Evolutionary conservation across 2,888 invertebrate genomes (phyloP).

Genomic region (Dromius quadrimaculatus): DNA sequence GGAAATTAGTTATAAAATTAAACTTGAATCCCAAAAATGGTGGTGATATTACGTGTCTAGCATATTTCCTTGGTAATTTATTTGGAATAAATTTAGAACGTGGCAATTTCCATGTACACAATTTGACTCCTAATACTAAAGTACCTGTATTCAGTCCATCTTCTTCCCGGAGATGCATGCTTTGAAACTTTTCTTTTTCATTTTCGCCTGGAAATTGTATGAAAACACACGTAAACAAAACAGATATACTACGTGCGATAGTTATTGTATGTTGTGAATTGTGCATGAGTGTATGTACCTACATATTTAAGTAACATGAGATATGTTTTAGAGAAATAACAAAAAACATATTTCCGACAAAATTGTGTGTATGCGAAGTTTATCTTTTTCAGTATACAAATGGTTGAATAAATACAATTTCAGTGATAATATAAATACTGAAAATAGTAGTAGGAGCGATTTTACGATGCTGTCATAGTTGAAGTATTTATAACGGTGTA

Average conservation of each 20-base stretch:
- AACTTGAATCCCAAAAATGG: no score
- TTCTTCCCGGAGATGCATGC: conserved; percentile 42
- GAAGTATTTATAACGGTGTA: no score
- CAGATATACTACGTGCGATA: conserved; percentile 36
- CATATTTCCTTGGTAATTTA: no score
- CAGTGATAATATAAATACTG: no score
- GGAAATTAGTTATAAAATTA: no score
- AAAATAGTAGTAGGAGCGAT: no score
- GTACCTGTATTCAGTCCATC: conserved; percentile 38
- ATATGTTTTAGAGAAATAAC: conserved; percentile 2
- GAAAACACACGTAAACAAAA: conserved; percentile 44
- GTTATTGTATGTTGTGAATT: neutral
- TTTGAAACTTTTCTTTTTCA: conserved; percentile 48
- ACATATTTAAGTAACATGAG: no score
- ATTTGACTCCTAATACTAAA: conserved; percentile 31
- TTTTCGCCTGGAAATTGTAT: conserved; percentile 48
- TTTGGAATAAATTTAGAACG: conserved; percentile 20
- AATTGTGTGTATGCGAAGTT: conserved; percentile 15
- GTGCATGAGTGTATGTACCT: conserved; percentile 20
- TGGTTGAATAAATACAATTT: no score
- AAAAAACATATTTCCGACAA: conserved; percentile 13
- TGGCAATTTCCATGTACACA: conserved; percentile 22
- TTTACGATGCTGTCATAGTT: no score
- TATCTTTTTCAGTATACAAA: no score
- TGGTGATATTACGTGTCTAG: no score